Conservation (phyloP, 2,797 vertebrate genomes). For the Todus mexicanus region DNA sequence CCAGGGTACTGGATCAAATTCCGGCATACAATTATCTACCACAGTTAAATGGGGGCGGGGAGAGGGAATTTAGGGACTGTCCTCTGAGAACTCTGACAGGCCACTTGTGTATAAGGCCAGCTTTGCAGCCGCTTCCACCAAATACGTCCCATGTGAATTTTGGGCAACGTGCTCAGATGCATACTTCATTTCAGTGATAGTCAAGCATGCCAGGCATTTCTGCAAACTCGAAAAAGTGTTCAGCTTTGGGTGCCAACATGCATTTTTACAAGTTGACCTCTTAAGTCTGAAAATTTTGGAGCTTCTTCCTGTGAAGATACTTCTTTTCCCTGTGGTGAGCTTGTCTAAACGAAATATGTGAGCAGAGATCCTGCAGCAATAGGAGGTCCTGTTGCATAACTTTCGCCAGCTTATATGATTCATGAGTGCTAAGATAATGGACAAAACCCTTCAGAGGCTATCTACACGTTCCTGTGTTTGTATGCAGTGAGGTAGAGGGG, state of each 20-base stretch:
- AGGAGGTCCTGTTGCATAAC: background rate
- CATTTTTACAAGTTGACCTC: background rate
- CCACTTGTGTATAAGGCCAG: background rate
- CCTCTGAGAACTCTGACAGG: background rate
- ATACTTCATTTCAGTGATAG: background rate
- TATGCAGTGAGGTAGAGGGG: background rate
- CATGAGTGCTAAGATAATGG: background rate
- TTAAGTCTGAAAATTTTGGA: background rate
- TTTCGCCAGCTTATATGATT: background rate
- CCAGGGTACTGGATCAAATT: background rate
- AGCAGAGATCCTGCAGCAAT: background rate
- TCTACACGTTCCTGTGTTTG: background rate
- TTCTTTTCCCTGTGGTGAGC: background rate
- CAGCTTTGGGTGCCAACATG: background rate
- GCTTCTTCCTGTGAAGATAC: background rate
- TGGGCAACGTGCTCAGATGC: background rate
- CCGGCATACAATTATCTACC: background rate
- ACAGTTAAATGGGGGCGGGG: accelerated
- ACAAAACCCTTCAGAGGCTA: background rate
- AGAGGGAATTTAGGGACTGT: background rate
- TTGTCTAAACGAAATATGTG: background rate
- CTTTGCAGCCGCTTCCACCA: background rate
- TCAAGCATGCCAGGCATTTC: background rate
- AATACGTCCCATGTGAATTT: background rate
- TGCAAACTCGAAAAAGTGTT: background rate